Base-by-base conservation (phyloP, 2,888 invertebrate genomes). In the Ariolimax columbianus region DNA sequence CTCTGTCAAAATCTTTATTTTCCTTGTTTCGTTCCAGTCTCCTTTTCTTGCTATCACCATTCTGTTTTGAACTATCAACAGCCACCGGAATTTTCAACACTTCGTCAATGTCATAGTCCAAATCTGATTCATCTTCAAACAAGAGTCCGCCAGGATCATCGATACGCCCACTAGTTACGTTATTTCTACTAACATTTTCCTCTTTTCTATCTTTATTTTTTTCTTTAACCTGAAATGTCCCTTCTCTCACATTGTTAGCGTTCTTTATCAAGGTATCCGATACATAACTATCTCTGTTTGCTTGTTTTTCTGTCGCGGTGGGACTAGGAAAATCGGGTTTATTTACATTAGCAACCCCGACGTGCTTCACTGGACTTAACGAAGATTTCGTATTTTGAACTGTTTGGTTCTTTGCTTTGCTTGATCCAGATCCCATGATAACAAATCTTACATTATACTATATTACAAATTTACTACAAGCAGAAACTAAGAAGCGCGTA, bases 281-380 rank as follows among this genome's bases (percentile, higher is more conserved):
- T 19, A 33, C 17, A 51, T 19, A 17, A 14, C 55, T 68, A 33
- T 75, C 59, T 51, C 77, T 70, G 33, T 66, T 55, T 47, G 17
- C 23, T 63, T 26, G n/a, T 40, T 59, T 59, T 6, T 11, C 1
- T 33, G 36, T 36, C 11, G 6, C 30, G 17, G 30, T 75, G 19
- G 30, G 47, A 19, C 17, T 33, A 11, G 19, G 7, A 17, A 19
- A 30, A 19, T 80, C 40, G 19, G 30, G 73, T 81, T 83, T 88
- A 86, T 87, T 88, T 87, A 86, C 87, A 86, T 87, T 88, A 88
- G 88, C 87, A 88, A 88, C 88, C 80, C 80, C 59, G 19, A 72
- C 55, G 2, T 11, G 40, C 26, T 63, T 1, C 1, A 26, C 9
- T 30, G 55, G n/a, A 43, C 51, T 55, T n/a, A n/a, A n/a, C n/a